Conservation (phyloP, 2,797 vertebrate species). For the Myotis pilosus region DNA sequence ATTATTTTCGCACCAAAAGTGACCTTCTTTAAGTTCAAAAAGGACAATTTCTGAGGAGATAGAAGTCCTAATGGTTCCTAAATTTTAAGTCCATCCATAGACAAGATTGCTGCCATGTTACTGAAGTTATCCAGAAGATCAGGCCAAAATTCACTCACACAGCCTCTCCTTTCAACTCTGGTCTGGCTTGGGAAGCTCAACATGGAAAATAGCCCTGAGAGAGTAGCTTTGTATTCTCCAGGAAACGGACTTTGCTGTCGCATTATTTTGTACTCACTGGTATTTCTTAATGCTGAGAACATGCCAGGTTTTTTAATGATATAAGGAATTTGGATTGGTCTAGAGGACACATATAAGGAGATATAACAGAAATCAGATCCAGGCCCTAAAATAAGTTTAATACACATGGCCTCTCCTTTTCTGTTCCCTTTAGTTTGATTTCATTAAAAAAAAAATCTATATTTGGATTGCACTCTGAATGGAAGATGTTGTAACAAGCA, state of each 20-base stretch:
- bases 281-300: not conserved
- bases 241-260: not conserved
- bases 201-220: not conserved
- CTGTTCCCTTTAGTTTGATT: not conserved
- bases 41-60: not conserved
- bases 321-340: slow-evolving; percentile 1
- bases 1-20: not conserved
- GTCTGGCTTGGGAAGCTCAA: not conserved
- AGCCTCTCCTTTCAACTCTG: not conserved
- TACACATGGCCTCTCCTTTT: not conserved
- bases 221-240: not conserved
- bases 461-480: slow-evolving; percentile 4
- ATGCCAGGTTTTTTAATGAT: not conserved
- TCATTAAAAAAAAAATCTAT: not conserved
- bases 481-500: not conserved
- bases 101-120: not conserved
- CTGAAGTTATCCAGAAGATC: not conserved
- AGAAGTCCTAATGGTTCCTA: not conserved
- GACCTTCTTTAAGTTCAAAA: not conserved
- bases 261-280: not conserved
- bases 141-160: not conserved
- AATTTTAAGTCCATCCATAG: not conserved
- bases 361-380: not conserved
- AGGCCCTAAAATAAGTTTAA: slow-evolving; percentile 42
- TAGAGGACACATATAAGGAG: not conserved